Conservation (phyloP, 2,888 invertebrate species). For the Tupiocoris notatus region DNA sequence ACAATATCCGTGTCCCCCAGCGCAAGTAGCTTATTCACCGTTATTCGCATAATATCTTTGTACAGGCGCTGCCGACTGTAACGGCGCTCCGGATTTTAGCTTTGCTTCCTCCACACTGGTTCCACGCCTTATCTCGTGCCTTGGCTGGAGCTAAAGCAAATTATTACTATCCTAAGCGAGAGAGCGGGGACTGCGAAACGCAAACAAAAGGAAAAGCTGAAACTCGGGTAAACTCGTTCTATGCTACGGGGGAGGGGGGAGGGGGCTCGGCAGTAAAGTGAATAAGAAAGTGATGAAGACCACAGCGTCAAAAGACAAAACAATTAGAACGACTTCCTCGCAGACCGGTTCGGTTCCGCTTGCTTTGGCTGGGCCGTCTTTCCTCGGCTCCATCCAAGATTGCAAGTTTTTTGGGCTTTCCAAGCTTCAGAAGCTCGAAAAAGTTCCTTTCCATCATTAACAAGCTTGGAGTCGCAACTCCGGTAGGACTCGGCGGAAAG, state of each 20-base stretch:
- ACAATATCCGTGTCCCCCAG: background rate
- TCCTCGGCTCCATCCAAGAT: background rate
- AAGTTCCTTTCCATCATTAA: constrained; percentile 32
- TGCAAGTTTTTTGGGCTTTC: background rate
- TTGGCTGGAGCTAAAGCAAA: background rate
- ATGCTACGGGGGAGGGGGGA: background rate
- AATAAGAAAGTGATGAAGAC: constrained; percentile 32
- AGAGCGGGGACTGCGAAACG: background rate
- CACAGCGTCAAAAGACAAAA: constrained; percentile 20
- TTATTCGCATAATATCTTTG: background rate
- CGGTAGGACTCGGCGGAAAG: background rate
- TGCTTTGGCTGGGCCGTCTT: background rate
- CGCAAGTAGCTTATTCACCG: background rate
- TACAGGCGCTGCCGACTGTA: background rate
- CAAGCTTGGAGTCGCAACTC: background rate
- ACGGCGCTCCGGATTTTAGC: background rate
- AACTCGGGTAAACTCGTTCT: background rate
- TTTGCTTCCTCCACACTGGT: too few species aligned
- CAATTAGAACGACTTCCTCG: constrained; percentile 13
- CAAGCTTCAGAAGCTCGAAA: background rate
- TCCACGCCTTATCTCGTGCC: background rate
- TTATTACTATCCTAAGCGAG: background rate
- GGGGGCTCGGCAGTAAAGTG: background rate
- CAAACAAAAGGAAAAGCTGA: background rate
- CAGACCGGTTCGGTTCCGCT: background rate